Evolutionary conservation across 2,888 invertebrate species (phyloP).

Genomic region (Lithophane socia): DNA sequence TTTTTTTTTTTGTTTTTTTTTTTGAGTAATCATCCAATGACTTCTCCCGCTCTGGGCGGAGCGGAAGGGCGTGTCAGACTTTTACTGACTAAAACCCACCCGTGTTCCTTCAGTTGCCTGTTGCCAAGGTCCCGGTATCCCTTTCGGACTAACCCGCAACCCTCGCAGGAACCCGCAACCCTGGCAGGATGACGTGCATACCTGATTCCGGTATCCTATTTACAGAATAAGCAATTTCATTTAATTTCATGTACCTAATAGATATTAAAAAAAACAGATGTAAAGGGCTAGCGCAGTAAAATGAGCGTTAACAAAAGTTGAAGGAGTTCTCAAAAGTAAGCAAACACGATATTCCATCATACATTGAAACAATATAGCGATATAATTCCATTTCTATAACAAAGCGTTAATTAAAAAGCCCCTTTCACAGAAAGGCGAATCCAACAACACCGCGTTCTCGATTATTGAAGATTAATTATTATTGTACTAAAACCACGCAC

Average conservation of each 20-base stretch:
- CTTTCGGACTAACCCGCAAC: no score
- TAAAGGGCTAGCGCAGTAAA: slow-evolving; percentile 1
- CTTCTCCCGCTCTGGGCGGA: no score
- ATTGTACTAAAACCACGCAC: slow-evolving; percentile 57
- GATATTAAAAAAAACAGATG: neutral
- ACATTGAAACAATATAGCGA: slow-evolving; percentile 23
- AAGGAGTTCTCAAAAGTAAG: slow-evolving; percentile 5
- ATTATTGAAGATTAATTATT: slow-evolving; percentile 63
- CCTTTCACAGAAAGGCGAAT: slow-evolving; percentile 34
- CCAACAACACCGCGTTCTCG: slow-evolving; percentile 29
- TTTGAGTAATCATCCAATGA: no score
- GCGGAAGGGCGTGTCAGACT: no score
- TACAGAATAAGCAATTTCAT: no score
- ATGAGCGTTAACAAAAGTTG: neutral
- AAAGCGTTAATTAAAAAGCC: slow-evolving; percentile 51
- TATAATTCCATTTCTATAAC: slow-evolving; percentile 15
- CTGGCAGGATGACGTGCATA: no score
- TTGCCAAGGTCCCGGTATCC: no score
- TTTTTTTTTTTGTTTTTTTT: no score
- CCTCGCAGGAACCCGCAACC: no score
- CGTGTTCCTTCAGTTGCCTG: no score
- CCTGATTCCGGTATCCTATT: no score
- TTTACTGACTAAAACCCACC: no score
- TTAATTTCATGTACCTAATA: neutral
- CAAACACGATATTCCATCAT: neutral